Percentiles rank a stretch among this genome's conserved stretches.
Evolutionary conservation across 2,113 vertebrate genomes (phyloP).

Genomic region (Pycnonotus jocosus): DNA sequence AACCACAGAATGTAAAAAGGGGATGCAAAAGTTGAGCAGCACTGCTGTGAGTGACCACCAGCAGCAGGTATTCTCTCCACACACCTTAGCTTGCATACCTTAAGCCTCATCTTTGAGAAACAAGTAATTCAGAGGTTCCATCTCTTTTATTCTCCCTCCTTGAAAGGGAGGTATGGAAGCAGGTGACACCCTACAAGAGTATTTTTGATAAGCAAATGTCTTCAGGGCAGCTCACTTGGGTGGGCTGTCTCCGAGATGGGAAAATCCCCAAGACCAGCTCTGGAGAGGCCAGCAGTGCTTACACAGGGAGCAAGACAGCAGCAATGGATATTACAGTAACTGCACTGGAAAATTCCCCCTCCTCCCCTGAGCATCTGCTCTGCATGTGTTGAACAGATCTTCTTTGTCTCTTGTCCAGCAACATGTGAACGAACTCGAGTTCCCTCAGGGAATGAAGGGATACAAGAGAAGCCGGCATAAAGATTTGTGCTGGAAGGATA

Average conservation of each 20-base stretch:
- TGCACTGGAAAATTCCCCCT: slow-evolving; percentile 23
- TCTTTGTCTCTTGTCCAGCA: slow-evolving; percentile 59
- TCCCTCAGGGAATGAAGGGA: slow-evolving; percentile 35
- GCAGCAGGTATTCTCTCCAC: background rate
- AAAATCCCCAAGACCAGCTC: slow-evolving; percentile 17
- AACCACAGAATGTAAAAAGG: background rate
- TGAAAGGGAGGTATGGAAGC: background rate
- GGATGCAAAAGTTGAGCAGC: background rate
- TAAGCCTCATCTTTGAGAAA: background rate
- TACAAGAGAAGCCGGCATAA: slow-evolving; percentile 55
- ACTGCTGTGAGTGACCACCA: background rate
- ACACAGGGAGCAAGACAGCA: slow-evolving; percentile 23
- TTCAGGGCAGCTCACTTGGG: slow-evolving; percentile 2
- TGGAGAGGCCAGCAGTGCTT: background rate
- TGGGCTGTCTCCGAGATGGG: background rate
- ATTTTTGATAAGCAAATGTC: background rate
- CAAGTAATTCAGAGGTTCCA: background rate
- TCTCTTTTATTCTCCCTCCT: background rate
- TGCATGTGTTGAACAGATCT: slow-evolving; percentile 59
- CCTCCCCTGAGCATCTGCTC: slow-evolving; percentile 64
- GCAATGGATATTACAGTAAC: slow-evolving; percentile 52
- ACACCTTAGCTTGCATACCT: background rate
- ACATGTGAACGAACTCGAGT: slow-evolving; percentile 8
- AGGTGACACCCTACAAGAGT: background rate
- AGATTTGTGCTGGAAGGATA: slow-evolving; percentile 56